phyloP scores from a whole-genome alignment of 2,888 invertebrate species.

The Andrena hattorfiana region DNA sequence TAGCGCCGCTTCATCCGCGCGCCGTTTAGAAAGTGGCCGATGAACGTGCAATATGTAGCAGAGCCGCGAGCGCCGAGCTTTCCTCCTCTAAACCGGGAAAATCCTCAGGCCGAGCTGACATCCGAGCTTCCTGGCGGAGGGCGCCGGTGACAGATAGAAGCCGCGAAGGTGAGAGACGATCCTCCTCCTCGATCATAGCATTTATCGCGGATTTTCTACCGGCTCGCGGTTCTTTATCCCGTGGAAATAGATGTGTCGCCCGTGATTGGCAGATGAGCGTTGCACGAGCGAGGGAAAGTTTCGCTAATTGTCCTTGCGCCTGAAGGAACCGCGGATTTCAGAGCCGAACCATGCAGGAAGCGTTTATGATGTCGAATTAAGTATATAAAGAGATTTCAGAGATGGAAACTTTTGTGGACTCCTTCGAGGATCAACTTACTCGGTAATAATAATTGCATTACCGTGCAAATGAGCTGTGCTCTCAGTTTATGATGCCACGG shows the following conservation, averaged over 20 bases:
- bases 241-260: neutral
- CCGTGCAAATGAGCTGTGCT: neutral
- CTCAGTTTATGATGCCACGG: neutral
- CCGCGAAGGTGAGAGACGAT: neutral
- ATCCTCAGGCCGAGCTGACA: neutral
- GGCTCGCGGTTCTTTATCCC: neutral
- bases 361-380: neutral
- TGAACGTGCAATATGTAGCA: constrained; percentile 61
- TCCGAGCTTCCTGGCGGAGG: constrained; percentile 1
- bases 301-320: neutral
- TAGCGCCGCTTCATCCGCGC: constrained; percentile 78
- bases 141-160: neutral
- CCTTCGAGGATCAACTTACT: neutral
- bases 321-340: neutral
- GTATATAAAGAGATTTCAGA: neutral
- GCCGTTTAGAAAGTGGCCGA: constrained; percentile 68
- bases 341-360: neutral
- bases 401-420: neutral
- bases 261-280: neutral
- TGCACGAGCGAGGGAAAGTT: neutral
- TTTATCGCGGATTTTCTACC: neutral
- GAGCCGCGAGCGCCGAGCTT: constrained; percentile 38
- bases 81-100: constrained; percentile 28
- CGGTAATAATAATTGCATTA: neutral
- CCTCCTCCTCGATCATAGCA: neutral